A percentile compares a stretch with the other conserved stretches of the same genome.
phyloP scores from a whole-genome alignment of 2,797 vertebrate genomes.

The Todus mexicanus region DNA sequence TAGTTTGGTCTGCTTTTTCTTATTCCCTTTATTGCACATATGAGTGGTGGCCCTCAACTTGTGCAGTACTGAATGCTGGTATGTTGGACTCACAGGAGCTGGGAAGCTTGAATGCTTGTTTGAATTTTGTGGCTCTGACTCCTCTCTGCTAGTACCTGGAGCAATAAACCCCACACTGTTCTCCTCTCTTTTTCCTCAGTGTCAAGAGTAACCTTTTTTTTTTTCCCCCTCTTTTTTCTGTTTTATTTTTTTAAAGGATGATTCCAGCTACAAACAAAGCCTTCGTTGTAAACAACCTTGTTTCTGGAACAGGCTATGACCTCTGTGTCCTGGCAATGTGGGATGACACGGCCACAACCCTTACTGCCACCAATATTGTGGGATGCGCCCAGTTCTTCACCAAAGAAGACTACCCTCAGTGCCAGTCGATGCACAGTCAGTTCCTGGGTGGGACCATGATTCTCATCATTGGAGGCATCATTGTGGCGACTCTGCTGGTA shows the following conservation, averaged over 20 bases:
- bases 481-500: slow-evolving; percentile 92
- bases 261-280: slow-evolving; percentile 91
- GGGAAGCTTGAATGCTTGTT: not conserved
- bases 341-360: slow-evolving; percentile 94
- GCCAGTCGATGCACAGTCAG: slow-evolving; percentile 93
- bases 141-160: not conserved
- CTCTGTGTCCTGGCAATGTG: slow-evolving; percentile 96
- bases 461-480: slow-evolving; percentile 93
- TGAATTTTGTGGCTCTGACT: not conserved
- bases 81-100: not conserved
- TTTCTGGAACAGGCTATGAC: slow-evolving; percentile 94
- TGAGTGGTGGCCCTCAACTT: not conserved
- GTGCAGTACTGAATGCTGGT: not conserved
- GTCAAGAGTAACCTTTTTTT: not conserved
- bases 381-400: slow-evolving; percentile 95
- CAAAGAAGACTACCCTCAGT: slow-evolving; percentile 91
- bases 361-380: slow-evolving; percentile 96
- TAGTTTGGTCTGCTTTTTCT: not conserved
- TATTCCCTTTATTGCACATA: not conserved
- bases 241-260: slow-evolving; percentile 79
- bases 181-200: not conserved
- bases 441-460: slow-evolving; percentile 97
- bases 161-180: not conserved
- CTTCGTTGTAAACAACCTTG: slow-evolving; percentile 93
- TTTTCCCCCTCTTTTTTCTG: not conserved